Conservation (phyloP, 2,797 vertebrate genomes). For the Neomorphus geoffroyi region DNA sequence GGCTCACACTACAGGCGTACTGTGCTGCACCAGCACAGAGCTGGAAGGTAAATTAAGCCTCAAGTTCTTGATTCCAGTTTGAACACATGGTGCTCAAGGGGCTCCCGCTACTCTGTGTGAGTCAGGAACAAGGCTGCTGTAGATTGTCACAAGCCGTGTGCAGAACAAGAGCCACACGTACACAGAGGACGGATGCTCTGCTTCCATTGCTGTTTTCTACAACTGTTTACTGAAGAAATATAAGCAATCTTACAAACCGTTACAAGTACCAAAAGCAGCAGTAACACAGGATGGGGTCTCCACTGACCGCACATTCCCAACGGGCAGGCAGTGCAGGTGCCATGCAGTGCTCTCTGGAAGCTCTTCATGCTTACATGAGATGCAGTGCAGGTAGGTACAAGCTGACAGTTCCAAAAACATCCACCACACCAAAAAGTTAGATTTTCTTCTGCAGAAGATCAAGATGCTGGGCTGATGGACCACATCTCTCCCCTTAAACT, state of each 20-base stretch:
- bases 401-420: too few relatives aligned
- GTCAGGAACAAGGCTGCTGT: not conserved
- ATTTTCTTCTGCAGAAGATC: not conserved
- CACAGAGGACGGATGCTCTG: not conserved
- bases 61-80: too few relatives aligned
- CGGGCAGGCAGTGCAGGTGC: too few relatives aligned
- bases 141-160: not conserved
- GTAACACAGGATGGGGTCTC: not conserved
- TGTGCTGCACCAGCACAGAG: not conserved
- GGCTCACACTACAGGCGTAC: not conserved
- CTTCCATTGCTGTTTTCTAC: not conserved
- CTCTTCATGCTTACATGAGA: not conserved
- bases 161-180: not conserved
- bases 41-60: not conserved
- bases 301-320: too few relatives aligned
- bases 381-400: too few relatives aligned
- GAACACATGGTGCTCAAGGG: too few relatives aligned
- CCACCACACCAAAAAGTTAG: accelerated
- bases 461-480: not conserved
- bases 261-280: not conserved
- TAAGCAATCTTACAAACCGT: not conserved
- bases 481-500: not conserved
- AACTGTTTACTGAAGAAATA: not conserved
- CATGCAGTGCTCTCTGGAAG: not conserved
- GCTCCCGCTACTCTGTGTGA: accelerated